A percentile compares a stretch with the other conserved stretches of the same genome.
These are phyloP conservation scores for Slavum lentiscoides DNA, from an alignment of 2,888 invertebrate species.

Conservation along the genomic window DNA sequence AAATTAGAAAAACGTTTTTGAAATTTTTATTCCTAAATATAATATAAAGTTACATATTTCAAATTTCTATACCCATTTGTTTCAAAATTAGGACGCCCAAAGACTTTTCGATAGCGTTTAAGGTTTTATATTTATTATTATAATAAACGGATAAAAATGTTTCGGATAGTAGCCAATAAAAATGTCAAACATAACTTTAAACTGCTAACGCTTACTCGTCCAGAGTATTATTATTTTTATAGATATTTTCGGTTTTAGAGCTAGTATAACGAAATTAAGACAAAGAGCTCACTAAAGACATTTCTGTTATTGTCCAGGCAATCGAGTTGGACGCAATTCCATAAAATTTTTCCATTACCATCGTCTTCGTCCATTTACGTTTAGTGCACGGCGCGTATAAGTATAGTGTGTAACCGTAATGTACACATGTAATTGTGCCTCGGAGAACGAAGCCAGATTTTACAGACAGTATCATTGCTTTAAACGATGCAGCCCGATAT, in stretches of 20 bases:
- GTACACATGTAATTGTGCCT: constrained; percentile 3
- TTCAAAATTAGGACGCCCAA: too few species aligned
- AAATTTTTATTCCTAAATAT: too few species aligned
- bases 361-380: neutral
- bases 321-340: neutral
- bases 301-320: neutral
- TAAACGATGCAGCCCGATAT: neutral
- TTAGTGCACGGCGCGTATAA: neutral
- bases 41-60: too few species aligned
- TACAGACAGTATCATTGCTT: constrained; percentile 8
- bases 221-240: neutral
- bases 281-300: neutral
- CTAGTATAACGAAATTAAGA: constrained; percentile 1
- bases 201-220: neutral
- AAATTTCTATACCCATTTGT: too few species aligned
- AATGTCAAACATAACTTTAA: neutral
- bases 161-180: neutral
- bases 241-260: neutral
- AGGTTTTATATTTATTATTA: too few species aligned
- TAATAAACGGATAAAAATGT: neutral
- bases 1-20: too few species aligned
- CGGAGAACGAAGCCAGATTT: neutral
- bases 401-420: too few species aligned
- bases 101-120: too few species aligned
- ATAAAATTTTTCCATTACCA: constrained; percentile 5